Evolutionary conservation across 1,140 invertebrate genomes (phyloP).

Genomic region (Teleogryllus occipitalis): DNA sequence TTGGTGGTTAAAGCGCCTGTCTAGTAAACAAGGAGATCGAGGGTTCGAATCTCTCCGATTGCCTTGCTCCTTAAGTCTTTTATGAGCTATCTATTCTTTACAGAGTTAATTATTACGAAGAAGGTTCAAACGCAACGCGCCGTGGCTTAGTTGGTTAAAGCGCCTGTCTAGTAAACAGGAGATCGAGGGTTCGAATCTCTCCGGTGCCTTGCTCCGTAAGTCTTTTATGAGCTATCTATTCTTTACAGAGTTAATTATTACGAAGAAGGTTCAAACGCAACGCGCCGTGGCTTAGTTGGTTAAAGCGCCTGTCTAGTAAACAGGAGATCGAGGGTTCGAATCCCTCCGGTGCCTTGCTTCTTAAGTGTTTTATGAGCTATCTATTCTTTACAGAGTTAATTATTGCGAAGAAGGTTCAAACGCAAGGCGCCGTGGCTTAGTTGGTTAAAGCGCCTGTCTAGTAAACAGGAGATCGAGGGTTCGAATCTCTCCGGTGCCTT

Average conservation of each 20-base stretch:
- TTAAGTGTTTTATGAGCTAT: no score
- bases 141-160: slow-evolving; percentile 59
- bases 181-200: slow-evolving; percentile 54
- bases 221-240: no score
- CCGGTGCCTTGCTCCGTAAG: no score
- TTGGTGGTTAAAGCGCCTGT: slow-evolving; percentile 7
- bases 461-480: slow-evolving; percentile 56
- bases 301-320: slow-evolving; percentile 61
- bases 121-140: no score
- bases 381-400: no score
- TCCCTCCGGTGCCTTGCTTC: slow-evolving; percentile 51
- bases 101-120: no score
- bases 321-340: slow-evolving; percentile 55
- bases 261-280: no score
- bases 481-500: slow-evolving; percentile 53
- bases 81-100: no score
- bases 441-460: slow-evolving; percentile 60
- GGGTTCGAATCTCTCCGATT: no score
- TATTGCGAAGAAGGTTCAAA: no score
- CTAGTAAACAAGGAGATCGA: slow-evolving; percentile 9
- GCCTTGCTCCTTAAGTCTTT: no score
- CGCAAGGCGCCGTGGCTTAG: slow-evolving; percentile 58
- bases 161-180: slow-evolving; percentile 60
- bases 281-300: slow-evolving; percentile 58
- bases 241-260: no score